These are phyloP conservation scores for Epinephelus fuscoguttatus DNA, from an alignment of 2,113 vertebrate genomes.

Conservation along the genomic window DNA sequence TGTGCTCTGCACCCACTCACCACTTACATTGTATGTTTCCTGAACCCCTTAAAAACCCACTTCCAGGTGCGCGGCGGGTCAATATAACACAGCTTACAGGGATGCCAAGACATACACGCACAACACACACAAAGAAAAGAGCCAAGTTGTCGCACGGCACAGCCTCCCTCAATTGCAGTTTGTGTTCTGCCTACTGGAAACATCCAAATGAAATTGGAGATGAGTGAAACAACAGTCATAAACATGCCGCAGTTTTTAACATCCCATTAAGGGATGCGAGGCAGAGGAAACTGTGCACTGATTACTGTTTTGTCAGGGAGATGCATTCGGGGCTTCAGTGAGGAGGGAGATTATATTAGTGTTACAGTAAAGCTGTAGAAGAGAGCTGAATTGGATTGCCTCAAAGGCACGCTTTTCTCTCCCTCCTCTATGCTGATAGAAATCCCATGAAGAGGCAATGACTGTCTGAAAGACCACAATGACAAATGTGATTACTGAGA, in stretches of 20 bases:
- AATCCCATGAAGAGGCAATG: slow-evolving; percentile 28
- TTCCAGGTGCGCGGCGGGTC: slow-evolving; percentile 32
- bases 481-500: slow-evolving; percentile 51
- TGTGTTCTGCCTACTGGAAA: slow-evolving; percentile 50
- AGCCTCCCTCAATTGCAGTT: slow-evolving; percentile 16
- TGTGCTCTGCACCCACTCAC: slow-evolving; percentile 10
- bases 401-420: slow-evolving; percentile 14
- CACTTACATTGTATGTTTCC: slow-evolving; percentile 7
- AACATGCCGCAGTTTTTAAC: slow-evolving; percentile 43
- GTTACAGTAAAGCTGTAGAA: slow-evolving; percentile 45
- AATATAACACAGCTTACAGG: background rate
- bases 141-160: slow-evolving; percentile 23
- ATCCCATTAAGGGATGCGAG: slow-evolving; percentile 46
- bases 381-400: slow-evolving; percentile 30
- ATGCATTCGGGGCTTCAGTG: slow-evolving; percentile 26
- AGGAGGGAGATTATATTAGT: slow-evolving; percentile 51
- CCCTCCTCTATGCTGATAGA: slow-evolving; percentile 25
- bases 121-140: slow-evolving; percentile 7
- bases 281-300: slow-evolving; percentile 36
- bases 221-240: slow-evolving; percentile 45
- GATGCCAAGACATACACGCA: background rate
- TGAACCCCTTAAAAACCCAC: slow-evolving; percentile 29
- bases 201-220: slow-evolving; percentile 47
- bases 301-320: slow-evolving; percentile 50
- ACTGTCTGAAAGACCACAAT: slow-evolving; percentile 44